Conservation (phyloP, 2,797 vertebrate genomes). For the Poeciliopsis infans region DNA sequence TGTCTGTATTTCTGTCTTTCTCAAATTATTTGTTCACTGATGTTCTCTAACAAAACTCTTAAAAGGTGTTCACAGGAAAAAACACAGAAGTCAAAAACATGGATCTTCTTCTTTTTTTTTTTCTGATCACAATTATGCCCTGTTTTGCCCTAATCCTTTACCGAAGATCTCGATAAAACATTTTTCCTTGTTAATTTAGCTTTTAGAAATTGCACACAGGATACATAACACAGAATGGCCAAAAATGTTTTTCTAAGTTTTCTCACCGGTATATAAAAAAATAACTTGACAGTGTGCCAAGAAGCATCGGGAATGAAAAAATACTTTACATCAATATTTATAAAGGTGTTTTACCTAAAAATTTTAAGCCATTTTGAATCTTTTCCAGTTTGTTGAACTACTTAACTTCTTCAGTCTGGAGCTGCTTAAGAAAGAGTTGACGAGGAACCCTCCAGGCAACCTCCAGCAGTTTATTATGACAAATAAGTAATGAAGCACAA, state of each 20-base stretch:
- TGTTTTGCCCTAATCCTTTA: not conserved
- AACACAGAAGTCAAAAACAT: not conserved
- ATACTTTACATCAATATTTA: not conserved
- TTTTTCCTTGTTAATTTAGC: not conserved
- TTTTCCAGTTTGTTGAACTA: not conserved
- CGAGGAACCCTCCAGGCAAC: not conserved
- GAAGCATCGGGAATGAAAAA: not conserved
- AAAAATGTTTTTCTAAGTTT: not conserved
- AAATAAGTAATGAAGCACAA: not conserved
- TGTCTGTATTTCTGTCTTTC: not conserved
- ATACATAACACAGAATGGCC: not conserved
- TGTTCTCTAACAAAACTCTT: not conserved
- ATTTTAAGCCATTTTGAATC: not conserved
- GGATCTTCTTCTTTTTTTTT: not conserved
- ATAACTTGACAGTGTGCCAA: not conserved
- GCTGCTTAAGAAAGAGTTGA: slow-evolving; percentile 2
- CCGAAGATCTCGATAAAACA: not conserved
- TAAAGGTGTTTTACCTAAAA: not conserved
- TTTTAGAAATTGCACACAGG: not conserved
- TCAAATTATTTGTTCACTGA: not conserved
- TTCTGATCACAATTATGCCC: not conserved
- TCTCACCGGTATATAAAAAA: not conserved
- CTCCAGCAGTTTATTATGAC: not conserved
- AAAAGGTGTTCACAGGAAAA: not conserved
- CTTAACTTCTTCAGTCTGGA: not conserved